Evolutionary conservation across 1,140 invertebrate genomes (phyloP), one percentile per base, ranked within the genome.

Genomic region (Cotesia chilonis): DNA sequence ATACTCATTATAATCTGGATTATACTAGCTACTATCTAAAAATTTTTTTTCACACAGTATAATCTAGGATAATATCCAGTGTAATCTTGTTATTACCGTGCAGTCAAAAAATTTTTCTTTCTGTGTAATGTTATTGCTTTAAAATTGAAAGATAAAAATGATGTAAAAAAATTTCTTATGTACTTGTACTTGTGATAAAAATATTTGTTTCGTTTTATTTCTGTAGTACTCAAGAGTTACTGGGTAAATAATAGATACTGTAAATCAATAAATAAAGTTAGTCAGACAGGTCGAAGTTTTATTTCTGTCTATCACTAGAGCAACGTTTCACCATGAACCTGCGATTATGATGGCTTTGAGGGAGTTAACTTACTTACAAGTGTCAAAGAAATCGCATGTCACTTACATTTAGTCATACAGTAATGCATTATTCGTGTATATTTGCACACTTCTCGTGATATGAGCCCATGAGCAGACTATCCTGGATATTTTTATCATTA

Each of bases 241-340:
- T 20, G 2, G 14, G 12, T 57, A 17, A 47, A 9, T 20, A 41
- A 38, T 17, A 41, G 55, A 47, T 55, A 68, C 61, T 36, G 65
- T 63, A 47, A 52, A 65, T 71, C 70, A 51, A 63, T 73, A 20
- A n/a, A 51, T 55, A 68, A 59, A 57, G 60, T 51, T 37, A 68
- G 68, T 28, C 47, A 59, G 74, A 65, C 69, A 60, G 69, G 64
- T 74, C 70, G 66, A 75, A 70, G 70, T 54, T 59, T 28, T 38
- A 66, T 55, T 51, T 54, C 20, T 28, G 20, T 78, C 78, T 79
- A 77, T 81, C 81, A 84, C 80, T 84, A 79, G 83, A 84, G 83
- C 82, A 83, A 82, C 77, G 82, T 82, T 78, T 81, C 78, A 77
- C 83, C 82, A 77, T 84, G 83, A 84, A 83, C 83, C 73, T 82